Evolutionary conservation across 2,797 vertebrate genomes (phyloP).

Genomic region (Lemur catta): DNA sequence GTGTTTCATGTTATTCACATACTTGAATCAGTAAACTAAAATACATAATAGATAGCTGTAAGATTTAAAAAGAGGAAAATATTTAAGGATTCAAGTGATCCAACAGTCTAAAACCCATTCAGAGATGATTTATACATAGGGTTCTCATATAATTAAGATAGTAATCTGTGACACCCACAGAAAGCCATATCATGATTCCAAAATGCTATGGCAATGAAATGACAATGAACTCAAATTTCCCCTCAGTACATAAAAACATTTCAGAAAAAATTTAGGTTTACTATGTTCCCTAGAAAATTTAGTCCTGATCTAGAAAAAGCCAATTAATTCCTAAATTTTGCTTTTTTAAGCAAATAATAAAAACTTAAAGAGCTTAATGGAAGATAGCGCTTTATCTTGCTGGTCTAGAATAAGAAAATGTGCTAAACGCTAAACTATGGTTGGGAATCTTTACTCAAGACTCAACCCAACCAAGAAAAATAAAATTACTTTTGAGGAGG

Average conservation of each 20-base stretch:
- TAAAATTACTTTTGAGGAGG: not conserved
- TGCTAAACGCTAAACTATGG: not conserved
- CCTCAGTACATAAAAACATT: not conserved
- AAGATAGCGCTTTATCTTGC: not conserved
- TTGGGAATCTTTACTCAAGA: not conserved
- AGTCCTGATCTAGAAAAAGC: not conserved
- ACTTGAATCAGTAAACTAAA: not conserved
- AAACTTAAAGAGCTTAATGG: not conserved
- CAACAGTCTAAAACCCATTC: not conserved
- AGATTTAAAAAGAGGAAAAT: conserved; percentile 24
- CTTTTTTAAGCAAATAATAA: conserved; percentile 6
- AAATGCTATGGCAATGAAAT: not conserved
- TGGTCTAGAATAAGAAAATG: not conserved
- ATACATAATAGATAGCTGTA: not conserved
- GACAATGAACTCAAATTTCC: not conserved
- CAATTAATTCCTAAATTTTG: not conserved
- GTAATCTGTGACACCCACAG: not conserved
- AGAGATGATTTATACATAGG: not conserved
- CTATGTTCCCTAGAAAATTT: not conserved
- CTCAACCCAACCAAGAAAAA: no score
- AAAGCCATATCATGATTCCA: not conserved
- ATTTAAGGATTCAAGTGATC: not conserved
- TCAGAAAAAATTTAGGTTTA: not conserved
- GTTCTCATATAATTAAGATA: not conserved
- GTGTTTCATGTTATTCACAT: not conserved